Evolutionary conservation across 2,797 vertebrate species (phyloP).

Genomic region (Platalea minor): DNA sequence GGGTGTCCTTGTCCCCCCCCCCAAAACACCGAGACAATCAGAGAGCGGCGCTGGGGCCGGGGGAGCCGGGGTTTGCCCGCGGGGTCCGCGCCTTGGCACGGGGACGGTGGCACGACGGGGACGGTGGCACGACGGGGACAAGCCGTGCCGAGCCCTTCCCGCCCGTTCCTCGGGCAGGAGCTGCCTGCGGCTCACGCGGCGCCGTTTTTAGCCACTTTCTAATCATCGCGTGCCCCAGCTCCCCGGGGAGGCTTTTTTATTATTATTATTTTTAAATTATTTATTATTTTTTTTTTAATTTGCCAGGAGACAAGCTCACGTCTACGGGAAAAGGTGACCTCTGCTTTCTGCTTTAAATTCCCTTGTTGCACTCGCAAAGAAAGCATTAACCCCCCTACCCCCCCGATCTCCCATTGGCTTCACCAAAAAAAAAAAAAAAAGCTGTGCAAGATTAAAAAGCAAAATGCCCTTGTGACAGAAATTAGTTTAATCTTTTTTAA

Average conservation of each 20-base stretch:
- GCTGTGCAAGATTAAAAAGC: conserved; percentile 26
- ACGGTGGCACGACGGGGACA: not conserved
- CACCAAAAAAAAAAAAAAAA: not conserved
- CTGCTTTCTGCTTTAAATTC: conserved; percentile 46
- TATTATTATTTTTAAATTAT: not conserved
- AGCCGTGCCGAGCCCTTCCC: accelerated
- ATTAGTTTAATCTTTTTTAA: conserved; percentile 54
- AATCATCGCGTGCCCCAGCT: accelerated
- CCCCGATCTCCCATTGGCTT: not conserved
- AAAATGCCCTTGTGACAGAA: conserved; percentile 52
- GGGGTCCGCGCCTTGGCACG: not conserved
- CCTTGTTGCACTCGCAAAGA: not conserved
- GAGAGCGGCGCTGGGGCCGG: accelerated
- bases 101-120: not conserved
- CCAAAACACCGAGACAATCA: not conserved
- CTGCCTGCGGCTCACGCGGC: not conserved
- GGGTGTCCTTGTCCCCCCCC: not conserved
- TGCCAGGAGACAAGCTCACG: not conserved
- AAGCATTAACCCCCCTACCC: not conserved
- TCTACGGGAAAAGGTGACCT: conserved; percentile 14
- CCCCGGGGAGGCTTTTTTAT: not conserved
- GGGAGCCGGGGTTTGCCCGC: not conserved
- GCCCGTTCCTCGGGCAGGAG: not conserved
- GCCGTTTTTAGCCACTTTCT: not conserved
- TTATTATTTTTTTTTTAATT: not conserved